Evolutionary conservation across 2,797 vertebrate species (phyloP), one percentile per base, ranked within the genome.

Genomic region (Bradypodion ventrale): DNA sequence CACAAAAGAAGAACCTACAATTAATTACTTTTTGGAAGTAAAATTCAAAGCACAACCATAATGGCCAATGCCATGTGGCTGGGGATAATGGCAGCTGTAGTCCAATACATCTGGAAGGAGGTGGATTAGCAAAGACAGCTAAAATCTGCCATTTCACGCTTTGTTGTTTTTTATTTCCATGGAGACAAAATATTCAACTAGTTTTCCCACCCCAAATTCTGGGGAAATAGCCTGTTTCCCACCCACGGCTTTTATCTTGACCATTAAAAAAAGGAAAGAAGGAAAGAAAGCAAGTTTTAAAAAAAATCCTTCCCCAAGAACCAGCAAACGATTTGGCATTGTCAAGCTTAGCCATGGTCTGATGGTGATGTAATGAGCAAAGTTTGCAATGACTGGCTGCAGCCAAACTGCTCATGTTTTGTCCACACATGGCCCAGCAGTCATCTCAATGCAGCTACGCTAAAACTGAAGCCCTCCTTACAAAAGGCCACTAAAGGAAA

Each of bases 381-480:
- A 85, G 89, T 69, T 65, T 40, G 40, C 84, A 4, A 87, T 94
- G 96, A 97, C 96, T 97, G 97, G 97, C 96, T 95, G 94, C 83
- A 27, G 89, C 87, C 80, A 81, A 95, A 94, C 97, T 94, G 96
- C 94, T 96, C 96, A 97, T 95, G 93, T 95, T 96, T 94, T 92
- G 92, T 94, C 94, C 96, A 96, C 89, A 89, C 94, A 91, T 93
- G 90, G 91, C 87, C 85, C 27, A 86, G 93, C 95, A 93, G 90
- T 92, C 93, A 89, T 92, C 94, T 93, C 91, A 88, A 89, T 92
- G 89, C 86, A 95, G 94, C 93, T 93, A 90, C 94, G 89, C 94
- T 95, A 91, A 84, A 56, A 92, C 92, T 92, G 93, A 94, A 83
- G 87, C 94, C 92, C 75, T 87, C 89, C 75, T 84, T 89, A 94